Evolutionary conservation across 2,113 vertebrate species (phyloP).

Genomic region (Tachysurus fulvidraco): DNA sequence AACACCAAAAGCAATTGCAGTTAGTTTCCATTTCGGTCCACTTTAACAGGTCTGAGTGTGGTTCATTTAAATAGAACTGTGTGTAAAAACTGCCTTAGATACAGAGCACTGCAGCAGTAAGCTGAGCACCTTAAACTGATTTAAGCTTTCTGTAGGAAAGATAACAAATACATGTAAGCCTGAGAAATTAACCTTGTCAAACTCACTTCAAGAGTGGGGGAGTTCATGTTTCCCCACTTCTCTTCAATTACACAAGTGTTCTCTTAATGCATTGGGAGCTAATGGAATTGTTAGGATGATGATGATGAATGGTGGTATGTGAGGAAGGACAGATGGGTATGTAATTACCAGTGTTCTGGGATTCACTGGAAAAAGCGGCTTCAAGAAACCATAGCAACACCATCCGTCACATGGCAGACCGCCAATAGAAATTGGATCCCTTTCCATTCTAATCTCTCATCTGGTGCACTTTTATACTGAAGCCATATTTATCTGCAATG

Average conservation of each 20-base stretch:
- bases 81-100: not conserved
- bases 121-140: not conserved
- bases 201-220: slow-evolving; percentile 41
- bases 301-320: slow-evolving; percentile 57
- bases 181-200: slow-evolving; percentile 58
- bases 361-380: slow-evolving; percentile 50
- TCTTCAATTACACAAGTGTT: slow-evolving; percentile 49
- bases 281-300: slow-evolving; percentile 59
- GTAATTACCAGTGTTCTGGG: slow-evolving; percentile 57
- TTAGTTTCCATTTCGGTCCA: not conserved
- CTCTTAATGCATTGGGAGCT: slow-evolving; percentile 51
- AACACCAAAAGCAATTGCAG: not conserved
- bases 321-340: slow-evolving; percentile 57
- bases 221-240: slow-evolving; percentile 34
- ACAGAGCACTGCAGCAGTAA: slow-evolving; percentile 8
- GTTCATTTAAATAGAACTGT: not conserved
- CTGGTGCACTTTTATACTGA: slow-evolving; percentile 32
- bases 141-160: not conserved
- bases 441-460: slow-evolving; percentile 45
- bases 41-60: not conserved
- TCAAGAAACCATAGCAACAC: slow-evolving; percentile 59
- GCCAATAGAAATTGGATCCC: slow-evolving; percentile 55
- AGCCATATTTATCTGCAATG: slow-evolving; percentile 11
- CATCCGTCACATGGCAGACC: slow-evolving; percentile 53
- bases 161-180: slow-evolving; percentile 33